Percentiles rank a stretch among this genome's conserved stretches.
Evolutionary conservation across 2,888 invertebrate genomes (phyloP).

Genomic region (Eubasilissa splendida): DNA sequence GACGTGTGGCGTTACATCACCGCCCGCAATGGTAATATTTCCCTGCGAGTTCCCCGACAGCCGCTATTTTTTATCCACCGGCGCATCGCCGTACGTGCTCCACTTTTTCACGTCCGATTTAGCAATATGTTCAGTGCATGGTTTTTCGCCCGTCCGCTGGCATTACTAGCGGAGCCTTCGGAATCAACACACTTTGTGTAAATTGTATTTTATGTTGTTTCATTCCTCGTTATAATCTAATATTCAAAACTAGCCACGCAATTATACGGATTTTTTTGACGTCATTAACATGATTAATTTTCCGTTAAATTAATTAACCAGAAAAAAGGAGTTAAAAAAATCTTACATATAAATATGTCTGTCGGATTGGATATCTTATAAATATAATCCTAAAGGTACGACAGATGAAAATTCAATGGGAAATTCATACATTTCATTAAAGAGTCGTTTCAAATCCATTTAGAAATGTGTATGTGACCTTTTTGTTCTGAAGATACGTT

Average conservation of each 20-base stretch:
- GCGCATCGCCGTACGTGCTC: conserved; percentile 17
- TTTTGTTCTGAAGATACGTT: too few relatives aligned
- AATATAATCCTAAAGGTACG: too few relatives aligned
- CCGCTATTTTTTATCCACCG: background rate
- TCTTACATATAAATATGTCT: too few relatives aligned
- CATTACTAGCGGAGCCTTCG: background rate
- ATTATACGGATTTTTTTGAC: too few relatives aligned
- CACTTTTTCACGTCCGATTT: conserved; percentile 22
- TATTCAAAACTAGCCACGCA: too few relatives aligned
- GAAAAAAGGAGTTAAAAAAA: background rate
- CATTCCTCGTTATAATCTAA: too few relatives aligned
- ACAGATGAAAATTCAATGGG: too few relatives aligned
- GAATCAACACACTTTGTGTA: background rate
- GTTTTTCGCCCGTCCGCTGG: conserved; percentile 14
- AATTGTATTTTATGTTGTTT: too few relatives aligned
- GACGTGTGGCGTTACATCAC: conserved; percentile 7
- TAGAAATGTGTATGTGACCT: too few relatives aligned
- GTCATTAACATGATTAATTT: background rate
- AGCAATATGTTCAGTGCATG: conserved; percentile 33
- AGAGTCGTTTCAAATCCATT: too few relatives aligned
- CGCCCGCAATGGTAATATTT: background rate
- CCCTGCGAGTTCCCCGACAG: background rate
- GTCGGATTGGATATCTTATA: too few relatives aligned
- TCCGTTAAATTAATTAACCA: background rate
- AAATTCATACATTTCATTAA: too few relatives aligned